phyloP scores from a whole-genome alignment of 2,797 vertebrate species.

The Melanitta fusca region DNA sequence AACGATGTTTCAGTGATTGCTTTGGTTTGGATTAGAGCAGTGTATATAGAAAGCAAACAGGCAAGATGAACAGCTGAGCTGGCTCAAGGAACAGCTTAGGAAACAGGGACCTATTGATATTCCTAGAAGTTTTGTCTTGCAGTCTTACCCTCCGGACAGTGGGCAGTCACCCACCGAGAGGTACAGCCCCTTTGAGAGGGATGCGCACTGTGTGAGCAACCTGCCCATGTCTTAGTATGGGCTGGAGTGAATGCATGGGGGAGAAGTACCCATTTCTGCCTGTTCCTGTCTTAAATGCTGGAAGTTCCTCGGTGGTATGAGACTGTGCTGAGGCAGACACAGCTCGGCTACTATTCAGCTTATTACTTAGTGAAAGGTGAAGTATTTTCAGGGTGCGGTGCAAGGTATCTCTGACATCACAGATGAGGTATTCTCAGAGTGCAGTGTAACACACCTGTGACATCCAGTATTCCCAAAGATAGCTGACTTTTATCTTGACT shows the following conservation, averaged over 20 bases:
- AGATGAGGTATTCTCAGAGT: background rate
- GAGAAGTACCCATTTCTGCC: background rate
- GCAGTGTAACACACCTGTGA: background rate
- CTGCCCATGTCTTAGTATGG: background rate
- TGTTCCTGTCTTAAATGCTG: accelerated
- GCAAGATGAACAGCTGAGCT: background rate
- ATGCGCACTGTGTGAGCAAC: background rate
- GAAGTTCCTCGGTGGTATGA: background rate
- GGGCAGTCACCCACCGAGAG: background rate
- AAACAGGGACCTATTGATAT: background rate
- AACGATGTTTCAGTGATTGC: background rate
- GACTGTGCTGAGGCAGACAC: background rate
- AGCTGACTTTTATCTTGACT: background rate
- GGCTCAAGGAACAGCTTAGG: background rate
- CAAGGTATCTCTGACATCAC: no score
- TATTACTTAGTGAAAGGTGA: background rate
- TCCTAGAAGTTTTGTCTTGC: background rate
- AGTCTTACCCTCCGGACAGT: background rate
- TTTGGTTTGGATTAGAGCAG: conserved; percentile 20
- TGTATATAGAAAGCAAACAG: background rate
- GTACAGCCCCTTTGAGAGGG: background rate
- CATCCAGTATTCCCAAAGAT: background rate
- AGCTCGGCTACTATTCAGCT: background rate
- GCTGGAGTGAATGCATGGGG: background rate
- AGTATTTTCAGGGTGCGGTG: no score